Base-by-base conservation (phyloP, 2,888 invertebrate species). In the Xanthia icteritia region DNA sequence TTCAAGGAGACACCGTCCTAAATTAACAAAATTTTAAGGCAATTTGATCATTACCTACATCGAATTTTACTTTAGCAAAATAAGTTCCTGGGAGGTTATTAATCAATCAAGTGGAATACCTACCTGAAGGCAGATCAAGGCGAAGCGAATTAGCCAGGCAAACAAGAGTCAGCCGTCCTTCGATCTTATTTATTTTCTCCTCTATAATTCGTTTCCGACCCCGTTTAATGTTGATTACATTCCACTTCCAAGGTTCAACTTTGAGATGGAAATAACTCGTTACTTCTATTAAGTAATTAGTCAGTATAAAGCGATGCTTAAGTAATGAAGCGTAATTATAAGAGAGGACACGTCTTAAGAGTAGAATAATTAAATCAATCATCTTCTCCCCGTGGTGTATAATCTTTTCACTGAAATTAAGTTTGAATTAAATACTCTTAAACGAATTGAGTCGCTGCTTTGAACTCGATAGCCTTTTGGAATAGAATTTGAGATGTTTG, bases 241-340 rank as follows among this genome's bases (percentile, higher is more conserved):
- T 94, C 92, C 93, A 90, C 91, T 93, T 87, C 89, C 85, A 88
- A 88, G 89, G 92, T 91, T 91, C 91, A 94, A 95, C 93, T 95
- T 94, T 92, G 93, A 89, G 94, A 95, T 95, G 95, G 94, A 94
- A 95, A 95, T 95, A 96, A 95, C 95, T 96, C 94, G 95, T 96
- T 96, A 95, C 96, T 95, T 96, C 95, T 96, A 95, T 96, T 96
- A 96, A 96, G 95, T 96, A 96, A 96, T 96, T 96, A 96, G 94
- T 93, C 94, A 92, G 94, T 92, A 95, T 96, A 96, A 96, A 95
- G 94, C 95, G 96, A 96, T 96, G 96, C 92, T 96, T 96, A 96
- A 96, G 95, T 96, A 96, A 96, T 96, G 95, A 95, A 95, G 94
- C 92, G 92, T 96, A 96, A 96, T 96, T 96, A 96, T 95, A 96